Percentiles rank a stretch among this genome's conserved stretches.
Evolutionary conservation across 1,140 invertebrate genomes (phyloP).

Genomic region (Polyergus mexicanus): DNA sequence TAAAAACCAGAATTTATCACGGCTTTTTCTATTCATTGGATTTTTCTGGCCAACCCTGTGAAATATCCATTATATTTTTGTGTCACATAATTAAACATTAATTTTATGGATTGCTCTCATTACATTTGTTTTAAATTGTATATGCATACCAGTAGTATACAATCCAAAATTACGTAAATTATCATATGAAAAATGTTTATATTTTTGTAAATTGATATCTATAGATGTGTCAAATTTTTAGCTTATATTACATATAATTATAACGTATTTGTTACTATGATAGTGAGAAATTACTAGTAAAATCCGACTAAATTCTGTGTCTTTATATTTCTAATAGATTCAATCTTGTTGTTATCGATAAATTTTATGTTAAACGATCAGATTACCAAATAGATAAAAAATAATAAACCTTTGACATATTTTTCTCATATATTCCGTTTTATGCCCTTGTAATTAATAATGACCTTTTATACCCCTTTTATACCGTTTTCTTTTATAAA

Average conservation of each 20-base stretch:
- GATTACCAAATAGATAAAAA: conserved; percentile 5
- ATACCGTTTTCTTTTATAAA: background rate
- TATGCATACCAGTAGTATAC: background rate
- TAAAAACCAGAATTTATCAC: too few relatives aligned
- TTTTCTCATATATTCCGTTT: background rate
- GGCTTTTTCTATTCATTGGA: too few relatives aligned
- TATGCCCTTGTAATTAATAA: conserved; percentile 29
- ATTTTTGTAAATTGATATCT: background rate
- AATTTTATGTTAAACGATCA: background rate
- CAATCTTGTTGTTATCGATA: background rate
- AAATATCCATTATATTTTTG: too few relatives aligned
- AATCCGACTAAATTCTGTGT: background rate
- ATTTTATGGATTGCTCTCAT: background rate
- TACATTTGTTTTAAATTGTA: background rate
- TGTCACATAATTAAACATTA: background rate
- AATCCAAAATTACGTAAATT: too few relatives aligned
- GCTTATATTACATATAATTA: background rate
- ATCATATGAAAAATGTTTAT: background rate
- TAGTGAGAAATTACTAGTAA: background rate
- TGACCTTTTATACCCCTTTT: background rate
- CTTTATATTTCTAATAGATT: background rate
- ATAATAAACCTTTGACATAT: background rate
- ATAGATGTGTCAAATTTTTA: background rate
- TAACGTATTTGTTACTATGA: background rate
- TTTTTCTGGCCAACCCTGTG: too few relatives aligned